Conservation (phyloP, 2,888 invertebrate species). For the Therioaphis trifolii region DNA sequence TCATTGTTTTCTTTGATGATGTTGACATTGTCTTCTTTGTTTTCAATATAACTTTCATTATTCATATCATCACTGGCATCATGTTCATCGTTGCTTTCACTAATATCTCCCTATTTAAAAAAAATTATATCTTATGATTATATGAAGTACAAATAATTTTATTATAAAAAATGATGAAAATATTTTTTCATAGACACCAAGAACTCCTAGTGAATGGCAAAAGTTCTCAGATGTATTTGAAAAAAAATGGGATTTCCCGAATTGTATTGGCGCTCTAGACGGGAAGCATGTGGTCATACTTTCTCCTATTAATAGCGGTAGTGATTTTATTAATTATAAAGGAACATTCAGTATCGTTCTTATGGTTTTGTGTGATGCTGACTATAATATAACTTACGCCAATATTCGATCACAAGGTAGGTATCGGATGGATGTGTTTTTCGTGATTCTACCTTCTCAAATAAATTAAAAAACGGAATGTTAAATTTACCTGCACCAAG, state of each 20-base stretch:
- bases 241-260: conserved; percentile 46
- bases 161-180: no score
- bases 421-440: conserved; percentile 64
- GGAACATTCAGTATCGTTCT: conserved; percentile 63
- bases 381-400: conserved; percentile 63
- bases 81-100: no score
- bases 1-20: no score
- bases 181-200: no score
- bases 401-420: conserved; percentile 62
- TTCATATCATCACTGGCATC: no score
- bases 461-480: not conserved
- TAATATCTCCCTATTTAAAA: no score
- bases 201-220: not conserved
- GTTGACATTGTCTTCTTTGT: no score
- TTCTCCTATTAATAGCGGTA: conserved; percentile 64
- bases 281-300: conserved; percentile 56
- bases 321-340: conserved; percentile 65
- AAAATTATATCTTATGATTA: no score
- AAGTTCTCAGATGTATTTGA: not conserved
- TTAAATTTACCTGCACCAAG: conserved; percentile 6
- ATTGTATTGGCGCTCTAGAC: not conserved
- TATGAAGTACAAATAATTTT: no score
- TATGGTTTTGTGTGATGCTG: conserved; percentile 64
- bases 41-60: no score
- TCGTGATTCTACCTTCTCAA: conserved; percentile 23